These are phyloP conservation scores for Lagopus muta DNA, from an alignment of 2,113 vertebrate genomes.

Conservation along the genomic window DNA sequence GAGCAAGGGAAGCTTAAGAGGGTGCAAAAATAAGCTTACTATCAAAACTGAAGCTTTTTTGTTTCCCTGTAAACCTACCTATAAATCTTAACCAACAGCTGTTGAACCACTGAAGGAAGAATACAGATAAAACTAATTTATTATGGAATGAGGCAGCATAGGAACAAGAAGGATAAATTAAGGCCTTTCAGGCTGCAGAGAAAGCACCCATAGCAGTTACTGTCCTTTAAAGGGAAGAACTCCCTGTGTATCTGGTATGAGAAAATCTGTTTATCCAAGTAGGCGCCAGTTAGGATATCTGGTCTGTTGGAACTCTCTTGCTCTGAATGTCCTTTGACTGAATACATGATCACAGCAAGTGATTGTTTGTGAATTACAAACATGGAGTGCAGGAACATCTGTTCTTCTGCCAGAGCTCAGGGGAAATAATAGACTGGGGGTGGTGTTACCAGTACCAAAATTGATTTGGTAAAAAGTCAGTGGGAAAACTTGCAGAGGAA, in stretches of 20 bases:
- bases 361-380: neutral
- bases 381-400: neutral
- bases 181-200: neutral
- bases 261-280: neutral
- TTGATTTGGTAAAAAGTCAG: neutral
- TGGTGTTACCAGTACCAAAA: neutral
- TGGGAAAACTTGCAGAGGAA: neutral
- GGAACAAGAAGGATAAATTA: neutral
- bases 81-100: neutral
- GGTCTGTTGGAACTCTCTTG: neutral
- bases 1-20: neutral
- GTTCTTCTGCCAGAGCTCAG: neutral
- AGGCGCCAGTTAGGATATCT: neutral
- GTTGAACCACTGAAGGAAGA: neutral
- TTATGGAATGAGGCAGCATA: neutral
- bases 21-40: neutral
- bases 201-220: neutral
- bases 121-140: neutral
- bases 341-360: neutral
- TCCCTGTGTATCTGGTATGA: neutral
- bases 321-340: neutral
- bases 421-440: neutral
- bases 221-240: neutral
- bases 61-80: neutral
- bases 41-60: neutral